Conservation (phyloP, 2,113 vertebrate species). For the Hemiscyllium ocellatum region DNA sequence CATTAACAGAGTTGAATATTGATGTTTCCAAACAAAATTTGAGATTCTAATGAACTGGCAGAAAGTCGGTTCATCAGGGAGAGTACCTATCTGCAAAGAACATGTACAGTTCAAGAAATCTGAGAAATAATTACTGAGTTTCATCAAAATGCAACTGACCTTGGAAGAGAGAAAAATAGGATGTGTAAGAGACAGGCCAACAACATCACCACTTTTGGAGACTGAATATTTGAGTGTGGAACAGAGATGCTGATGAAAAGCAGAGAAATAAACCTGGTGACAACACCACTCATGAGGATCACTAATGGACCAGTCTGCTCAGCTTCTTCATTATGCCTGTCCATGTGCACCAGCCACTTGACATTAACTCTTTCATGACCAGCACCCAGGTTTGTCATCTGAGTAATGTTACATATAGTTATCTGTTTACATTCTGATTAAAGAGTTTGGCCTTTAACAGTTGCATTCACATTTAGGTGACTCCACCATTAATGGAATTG, state of each 20-base stretch:
- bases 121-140: background rate
- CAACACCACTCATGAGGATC: background rate
- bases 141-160: background rate
- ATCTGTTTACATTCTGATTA: background rate
- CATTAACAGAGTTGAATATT: background rate
- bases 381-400: background rate
- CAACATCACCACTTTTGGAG: background rate
- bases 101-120: background rate
- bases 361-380: background rate
- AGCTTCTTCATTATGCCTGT: conserved; percentile 15
- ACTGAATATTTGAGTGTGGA: background rate
- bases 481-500: background rate
- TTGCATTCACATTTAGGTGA: background rate
- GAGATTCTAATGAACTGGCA: background rate
- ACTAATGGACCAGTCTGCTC: background rate
- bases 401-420: background rate
- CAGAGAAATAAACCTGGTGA: background rate
- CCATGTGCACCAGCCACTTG: background rate
- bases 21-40: background rate
- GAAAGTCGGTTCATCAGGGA: background rate
- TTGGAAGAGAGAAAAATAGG: background rate
- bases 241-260: background rate
- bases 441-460: background rate
- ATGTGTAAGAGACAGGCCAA: background rate
- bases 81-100: background rate